Evolutionary conservation across 2,888 invertebrate species (phyloP), one percentile per base, ranked within the genome.

Genomic region (Vannuccia rotundouncinata): DNA sequence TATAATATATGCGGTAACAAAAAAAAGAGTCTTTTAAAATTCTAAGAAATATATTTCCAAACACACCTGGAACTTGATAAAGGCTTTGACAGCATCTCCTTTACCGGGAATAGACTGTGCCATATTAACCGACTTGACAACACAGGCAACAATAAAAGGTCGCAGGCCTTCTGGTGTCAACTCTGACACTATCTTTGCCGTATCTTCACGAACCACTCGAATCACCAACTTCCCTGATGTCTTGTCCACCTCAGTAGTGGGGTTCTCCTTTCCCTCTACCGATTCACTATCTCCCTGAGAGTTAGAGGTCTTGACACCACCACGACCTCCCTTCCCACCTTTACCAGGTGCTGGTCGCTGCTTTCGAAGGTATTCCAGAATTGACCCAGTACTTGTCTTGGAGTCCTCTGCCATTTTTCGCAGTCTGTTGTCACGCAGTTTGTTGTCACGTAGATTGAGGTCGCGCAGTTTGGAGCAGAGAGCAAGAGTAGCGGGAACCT

Each of bases 391-490:
- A 85, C 93, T 93, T 0, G 92, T 90, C 75, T 84, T 84, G 83
- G 92, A 92, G 84, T 93, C 92, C 59, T 87, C 86, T 82, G 93
- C 91, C 0, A 94, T 87, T 86, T 93, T 94, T 83, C 90, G 89
- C 59, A 94, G 90, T 2, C 93, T 90, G 83, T 92, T 91, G 86
- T 94, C 94, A 0, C 90, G 86, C 25, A 94, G 87, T 82, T 91
- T 91, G 87, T 94, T 94, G 1, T 91, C 92, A 87, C 92, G 92
- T 30, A 93, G 88, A 85, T 91, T 91, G 0, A 94, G 82, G 84
- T 93, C 93, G 89, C 93, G 93, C n/a, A 94, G 85, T 88, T 93
- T 93, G 0, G 89, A 85, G 85, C 92, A 91, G 83, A 90, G 90
- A 28, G 91, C 90, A 5, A 94, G 84, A 87, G 92, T 92, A 0